phyloP scores from a whole-genome alignment of 2,113 vertebrate genomes.

The Phyllopteryx taeniolatus region DNA sequence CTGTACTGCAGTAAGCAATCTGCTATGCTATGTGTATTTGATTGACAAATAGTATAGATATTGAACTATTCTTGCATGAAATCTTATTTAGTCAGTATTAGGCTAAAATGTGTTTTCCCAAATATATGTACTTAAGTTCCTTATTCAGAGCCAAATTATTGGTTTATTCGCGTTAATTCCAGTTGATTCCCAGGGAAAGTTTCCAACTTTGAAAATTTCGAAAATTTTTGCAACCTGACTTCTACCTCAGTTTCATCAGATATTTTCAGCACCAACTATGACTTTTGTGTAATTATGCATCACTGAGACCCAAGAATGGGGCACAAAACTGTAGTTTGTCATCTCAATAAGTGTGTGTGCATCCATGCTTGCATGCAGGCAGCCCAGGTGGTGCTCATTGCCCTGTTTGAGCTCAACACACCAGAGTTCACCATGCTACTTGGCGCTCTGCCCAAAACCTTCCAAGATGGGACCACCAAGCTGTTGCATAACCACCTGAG shows the following conservation, averaged over 20 bases:
- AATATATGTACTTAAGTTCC: not conserved
- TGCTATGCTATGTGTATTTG: too few species aligned
- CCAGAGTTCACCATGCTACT: conserved; percentile 95
- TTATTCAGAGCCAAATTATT: not conserved
- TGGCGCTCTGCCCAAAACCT: conserved; percentile 94
- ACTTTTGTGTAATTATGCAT: not conserved
- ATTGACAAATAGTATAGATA: not conserved
- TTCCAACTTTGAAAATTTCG: not conserved
- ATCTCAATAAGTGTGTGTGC: conserved; percentile 6
- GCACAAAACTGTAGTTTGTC: not conserved
- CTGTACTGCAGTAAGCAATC: too few species aligned
- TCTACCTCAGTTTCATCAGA: not conserved
- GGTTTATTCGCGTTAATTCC: not conserved
- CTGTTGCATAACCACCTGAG: conserved; percentile 92
- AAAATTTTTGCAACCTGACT: not conserved
- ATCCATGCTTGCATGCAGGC: conserved; percentile 71
- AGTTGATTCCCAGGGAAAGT: not conserved
- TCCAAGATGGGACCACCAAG: conserved; percentile 94
- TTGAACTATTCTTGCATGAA: not conserved
- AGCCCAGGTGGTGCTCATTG: conserved; percentile 89
- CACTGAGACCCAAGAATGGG: not conserved
- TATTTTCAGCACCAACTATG: not conserved
- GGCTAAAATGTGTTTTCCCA: not conserved
- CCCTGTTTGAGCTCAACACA: conserved; percentile 92
- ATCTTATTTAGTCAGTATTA: not conserved